Percentiles rank a stretch among this genome's conserved stretches.
These are phyloP conservation scores for Chionomys nivalis DNA, from an alignment of 2,113 vertebrate genomes.

Conservation along the genomic window DNA sequence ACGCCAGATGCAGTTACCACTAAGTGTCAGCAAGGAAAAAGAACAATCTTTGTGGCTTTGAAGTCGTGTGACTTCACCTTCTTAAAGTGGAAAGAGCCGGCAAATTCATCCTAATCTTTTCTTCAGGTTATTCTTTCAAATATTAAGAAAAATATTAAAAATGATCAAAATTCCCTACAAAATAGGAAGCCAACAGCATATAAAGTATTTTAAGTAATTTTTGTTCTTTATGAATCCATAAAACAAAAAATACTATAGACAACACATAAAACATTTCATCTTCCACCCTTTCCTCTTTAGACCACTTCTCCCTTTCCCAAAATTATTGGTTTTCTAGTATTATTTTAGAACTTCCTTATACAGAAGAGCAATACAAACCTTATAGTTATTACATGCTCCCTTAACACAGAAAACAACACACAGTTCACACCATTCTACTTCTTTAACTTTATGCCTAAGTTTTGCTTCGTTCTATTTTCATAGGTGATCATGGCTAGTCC, in stretches of 20 bases:
- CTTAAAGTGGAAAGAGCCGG: not conserved
- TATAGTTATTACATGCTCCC: not conserved
- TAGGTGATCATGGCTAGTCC: not conserved
- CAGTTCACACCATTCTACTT: not conserved
- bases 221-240: not conserved
- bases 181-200: not conserved
- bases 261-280: not conserved
- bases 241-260: not conserved
- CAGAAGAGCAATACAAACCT: not conserved
- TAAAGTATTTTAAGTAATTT: not conserved
- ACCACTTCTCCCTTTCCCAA: not conserved
- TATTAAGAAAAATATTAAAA: slow-evolving; percentile 10
- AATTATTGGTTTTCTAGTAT: not conserved
- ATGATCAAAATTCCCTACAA: slow-evolving; percentile 27
- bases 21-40: slow-evolving; percentile 18
- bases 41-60: not conserved
- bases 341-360: not conserved
- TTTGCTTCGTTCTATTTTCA: slow-evolving; percentile 35
- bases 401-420: not conserved
- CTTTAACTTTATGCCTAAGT: not conserved
- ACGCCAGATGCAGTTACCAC: not conserved
- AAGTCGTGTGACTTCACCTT: not conserved
- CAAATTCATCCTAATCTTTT: not conserved
- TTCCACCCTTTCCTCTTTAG: not conserved
- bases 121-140: slow-evolving; percentile 21